Evolutionary conservation across 2,113 vertebrate genomes (phyloP).

Genomic region (Hipposideros armiger): DNA sequence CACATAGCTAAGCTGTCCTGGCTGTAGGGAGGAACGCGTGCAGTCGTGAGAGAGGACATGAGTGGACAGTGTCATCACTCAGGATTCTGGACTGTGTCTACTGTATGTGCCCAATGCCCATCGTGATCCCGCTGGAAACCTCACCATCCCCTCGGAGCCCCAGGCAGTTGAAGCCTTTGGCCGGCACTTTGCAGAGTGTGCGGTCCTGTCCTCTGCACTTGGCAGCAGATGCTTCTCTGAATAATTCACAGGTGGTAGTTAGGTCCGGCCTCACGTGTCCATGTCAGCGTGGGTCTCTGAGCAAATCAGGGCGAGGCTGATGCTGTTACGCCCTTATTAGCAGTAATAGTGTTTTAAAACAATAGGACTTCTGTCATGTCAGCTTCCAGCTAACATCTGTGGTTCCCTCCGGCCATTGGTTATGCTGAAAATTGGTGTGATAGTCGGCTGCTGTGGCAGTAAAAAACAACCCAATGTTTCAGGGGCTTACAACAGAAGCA

Average conservation of each 20-base stretch:
- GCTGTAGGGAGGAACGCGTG: background rate
- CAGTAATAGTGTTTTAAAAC: conserved; percentile 49
- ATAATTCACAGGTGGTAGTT: background rate
- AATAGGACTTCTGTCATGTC: background rate
- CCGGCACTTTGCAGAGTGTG: fast-evolving
- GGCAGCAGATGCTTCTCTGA: background rate
- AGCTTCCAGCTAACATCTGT: background rate
- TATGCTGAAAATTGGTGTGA: background rate
- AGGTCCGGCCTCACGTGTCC: background rate
- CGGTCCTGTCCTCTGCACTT: fast-evolving
- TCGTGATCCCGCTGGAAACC: background rate
- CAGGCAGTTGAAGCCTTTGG: fast-evolving
- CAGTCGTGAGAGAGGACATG: background rate
- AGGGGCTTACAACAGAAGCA: background rate
- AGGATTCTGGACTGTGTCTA: background rate
- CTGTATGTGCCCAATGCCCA: fast-evolving
- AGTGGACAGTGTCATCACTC: background rate
- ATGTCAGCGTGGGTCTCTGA: background rate
- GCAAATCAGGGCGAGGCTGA: background rate
- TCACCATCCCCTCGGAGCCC: fast-evolving
- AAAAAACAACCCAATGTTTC: background rate
- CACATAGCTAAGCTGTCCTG: background rate
- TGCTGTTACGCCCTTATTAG: conserved; percentile 2
- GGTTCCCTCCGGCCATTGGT: background rate
- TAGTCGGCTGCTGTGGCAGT: background rate